A percentile compares a stretch with the other conserved stretches of the same genome.
Evolutionary conservation across 2,888 invertebrate genomes (phyloP).

Genomic region (Lithophane leautieri): DNA sequence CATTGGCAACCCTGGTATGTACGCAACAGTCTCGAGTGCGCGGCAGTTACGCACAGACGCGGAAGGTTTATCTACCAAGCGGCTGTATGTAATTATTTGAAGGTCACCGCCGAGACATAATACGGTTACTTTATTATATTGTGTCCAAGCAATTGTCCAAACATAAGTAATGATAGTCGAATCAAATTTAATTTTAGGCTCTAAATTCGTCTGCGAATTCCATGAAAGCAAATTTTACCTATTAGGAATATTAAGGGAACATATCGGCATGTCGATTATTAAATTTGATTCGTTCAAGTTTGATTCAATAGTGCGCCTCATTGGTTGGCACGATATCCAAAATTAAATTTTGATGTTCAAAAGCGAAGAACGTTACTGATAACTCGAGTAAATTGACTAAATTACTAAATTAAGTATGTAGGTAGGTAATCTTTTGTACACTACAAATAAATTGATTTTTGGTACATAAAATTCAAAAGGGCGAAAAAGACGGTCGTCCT

Average conservation of each 20-base stretch:
- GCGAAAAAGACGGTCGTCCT: background rate
- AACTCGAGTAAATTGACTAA: background rate
- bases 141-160: background rate
- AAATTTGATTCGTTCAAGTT: background rate
- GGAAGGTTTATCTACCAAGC: no score
- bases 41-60: no score
- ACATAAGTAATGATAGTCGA: background rate
- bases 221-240: background rate
- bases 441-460: background rate
- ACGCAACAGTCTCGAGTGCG: no score
- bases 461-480: background rate
- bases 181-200: background rate
- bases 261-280: background rate
- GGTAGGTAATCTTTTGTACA: background rate
- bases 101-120: no score
- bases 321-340: background rate
- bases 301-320: background rate
- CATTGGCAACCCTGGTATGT: no score
- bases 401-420: background rate
- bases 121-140: no score
- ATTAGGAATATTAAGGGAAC: background rate
- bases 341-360: background rate
- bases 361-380: background rate
- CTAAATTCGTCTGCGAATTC: background rate
- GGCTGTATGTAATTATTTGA: no score